Evolutionary conservation across 2,113 vertebrate genomes (phyloP).

Genomic region (Felis chaus): DNA sequence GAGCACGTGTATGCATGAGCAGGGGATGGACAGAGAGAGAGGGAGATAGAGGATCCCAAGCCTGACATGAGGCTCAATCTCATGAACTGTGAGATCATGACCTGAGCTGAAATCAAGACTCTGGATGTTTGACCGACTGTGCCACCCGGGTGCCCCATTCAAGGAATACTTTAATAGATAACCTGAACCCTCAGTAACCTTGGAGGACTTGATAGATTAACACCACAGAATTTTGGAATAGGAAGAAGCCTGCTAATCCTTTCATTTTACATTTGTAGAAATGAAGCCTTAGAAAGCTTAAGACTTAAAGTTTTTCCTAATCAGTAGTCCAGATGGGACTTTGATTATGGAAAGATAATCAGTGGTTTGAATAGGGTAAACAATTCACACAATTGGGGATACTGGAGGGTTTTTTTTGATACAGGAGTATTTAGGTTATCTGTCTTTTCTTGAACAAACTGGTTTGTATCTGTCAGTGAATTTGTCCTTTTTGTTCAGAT

Average conservation of each 20-base stretch:
- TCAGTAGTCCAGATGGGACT: not conserved
- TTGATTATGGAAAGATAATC: not conserved
- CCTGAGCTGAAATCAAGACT: no score
- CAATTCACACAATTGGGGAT: not conserved
- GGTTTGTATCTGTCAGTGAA: not conserved
- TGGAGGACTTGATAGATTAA: not conserved
- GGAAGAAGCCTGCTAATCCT: not conserved
- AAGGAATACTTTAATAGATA: not conserved
- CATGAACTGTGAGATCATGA: no score
- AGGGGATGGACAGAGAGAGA: no score
- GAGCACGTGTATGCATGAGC: no score
- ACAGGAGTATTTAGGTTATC: not conserved
- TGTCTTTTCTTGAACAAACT: not conserved
- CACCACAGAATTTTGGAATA: not conserved
- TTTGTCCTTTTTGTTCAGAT: conserved; percentile 5
- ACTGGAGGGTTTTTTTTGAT: not conserved
- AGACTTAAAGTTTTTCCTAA: not conserved
- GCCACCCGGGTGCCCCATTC: not conserved
- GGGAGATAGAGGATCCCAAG: no score
- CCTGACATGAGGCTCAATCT: no score
- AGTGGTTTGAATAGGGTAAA: not conserved
- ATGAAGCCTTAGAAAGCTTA: not conserved
- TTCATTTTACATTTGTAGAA: conserved; percentile 20
- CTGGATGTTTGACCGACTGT: no score
- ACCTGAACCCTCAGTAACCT: not conserved